Evolutionary conservation across 2,797 vertebrate species (phyloP), one percentile per base, ranked within the genome.

Genomic region (Mormyrops attenuatus): DNA sequence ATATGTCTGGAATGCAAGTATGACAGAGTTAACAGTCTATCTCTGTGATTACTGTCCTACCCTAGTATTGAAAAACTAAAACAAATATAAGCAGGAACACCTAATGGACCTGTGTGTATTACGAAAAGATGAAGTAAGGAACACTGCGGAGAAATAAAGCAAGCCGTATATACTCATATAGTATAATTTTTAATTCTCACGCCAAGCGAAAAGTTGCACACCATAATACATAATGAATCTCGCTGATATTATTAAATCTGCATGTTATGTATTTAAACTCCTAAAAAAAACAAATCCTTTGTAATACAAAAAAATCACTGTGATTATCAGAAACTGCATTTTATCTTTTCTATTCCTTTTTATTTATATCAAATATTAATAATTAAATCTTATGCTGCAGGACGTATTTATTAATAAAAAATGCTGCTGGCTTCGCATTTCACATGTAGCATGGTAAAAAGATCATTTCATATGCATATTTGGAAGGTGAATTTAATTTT

Each of bases 151-250:
- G 20, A 26, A 26, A 9, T 66, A 5, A 57, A 57, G n/a, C 15
- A 57, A 57, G 17, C 17, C 20, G 6, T 57, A 22, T 66, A 66
- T 26, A 26, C 60, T n/a, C 44, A 84, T 15, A 9, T 57, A 80
- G 88, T 90, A 88, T 91, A 91, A 20, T 55, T 60, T 88, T 60
- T 17, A 38, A 13, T 60, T 49, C 22, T 53, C 13, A 8, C 15
- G 17, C 3, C n/a, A 3, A 22, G 60, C 6, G 0, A 57, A 66
- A 66, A 66, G 1, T 80, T 41, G 34, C 69, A 77, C 69, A 15
- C 1, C 3, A 41, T 77, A 34, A 77, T 22, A 17, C 69, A 15
- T 20, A 77, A 22, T 41, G 34, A 77, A 34, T 77, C 34, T 9
- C 34, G 15, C 3, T 73, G 66, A 4, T 11, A 38, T 38, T 41